Evolutionary conservation across 2,113 vertebrate genomes (phyloP), one percentile per base, ranked within the genome.

Genomic region (Phaethon lepturus): DNA sequence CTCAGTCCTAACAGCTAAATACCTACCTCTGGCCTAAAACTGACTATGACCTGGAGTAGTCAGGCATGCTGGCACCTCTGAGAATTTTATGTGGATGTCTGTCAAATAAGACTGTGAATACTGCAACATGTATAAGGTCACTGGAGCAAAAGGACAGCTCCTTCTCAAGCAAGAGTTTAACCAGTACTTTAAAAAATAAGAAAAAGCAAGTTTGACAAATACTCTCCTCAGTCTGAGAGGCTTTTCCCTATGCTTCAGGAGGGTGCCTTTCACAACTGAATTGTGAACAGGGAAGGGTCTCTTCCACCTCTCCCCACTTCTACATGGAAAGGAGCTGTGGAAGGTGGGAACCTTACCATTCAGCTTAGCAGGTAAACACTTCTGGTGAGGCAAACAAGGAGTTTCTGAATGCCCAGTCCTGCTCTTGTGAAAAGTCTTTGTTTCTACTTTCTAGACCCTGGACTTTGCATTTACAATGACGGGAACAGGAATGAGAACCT

Each of bases 1-100:
- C 4, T 3, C 63, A 73, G 44, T 33, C 0, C 0, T 13, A 33
- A 60, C 11, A 60, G 53, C 29, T 9, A 73, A 60, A 53, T 24
- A 44, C 14, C 1, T 6, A 5, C 3, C 33, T 68, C 33, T 8
- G 0, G 0, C 20, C 72, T 62, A 74, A 66, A 69, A 22, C 22
- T 14, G 56, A 28, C 55, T 63, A 7, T 1, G 10, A 33, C 24
- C 28, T 31, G 17, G 25, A 67, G 60, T 10, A 38, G 8, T 74
- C 60, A 50, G 13, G 31, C 13, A 33, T 4, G 11, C 35, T 7
- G 20, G 16, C 40, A 72, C 6, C 40, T 50, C 52, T 20, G 11
- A 17, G 26, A 45, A n/a, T 13, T 31, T 56, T 28, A 23, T 2
- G 9, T 17, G 28, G 20, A 67, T 45, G 53, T 60, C 58, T 45